phyloP scores from a whole-genome alignment of 2,113 vertebrate species.

The Heterochromis multidens region DNA sequence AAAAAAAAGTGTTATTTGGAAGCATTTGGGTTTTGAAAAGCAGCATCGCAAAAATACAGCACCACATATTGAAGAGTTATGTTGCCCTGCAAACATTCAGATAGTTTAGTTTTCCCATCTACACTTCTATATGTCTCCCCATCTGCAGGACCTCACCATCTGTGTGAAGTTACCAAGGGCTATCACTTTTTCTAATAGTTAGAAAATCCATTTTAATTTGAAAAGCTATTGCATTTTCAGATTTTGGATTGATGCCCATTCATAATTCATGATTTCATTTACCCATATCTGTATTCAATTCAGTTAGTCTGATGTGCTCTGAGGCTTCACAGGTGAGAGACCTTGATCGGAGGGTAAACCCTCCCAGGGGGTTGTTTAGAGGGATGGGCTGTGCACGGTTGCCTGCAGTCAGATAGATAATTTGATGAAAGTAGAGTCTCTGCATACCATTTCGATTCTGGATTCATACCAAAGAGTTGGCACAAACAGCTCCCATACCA shows the following conservation, averaged over 20 bases:
- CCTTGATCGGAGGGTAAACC: conserved; percentile 67
- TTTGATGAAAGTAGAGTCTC: conserved; percentile 11
- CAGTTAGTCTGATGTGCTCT: conserved; percentile 42
- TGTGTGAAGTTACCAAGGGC: conserved; percentile 3
- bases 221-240: conserved; percentile 58
- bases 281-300: conserved; percentile 58
- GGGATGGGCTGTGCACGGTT: background rate
- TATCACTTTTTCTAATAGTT: conserved; percentile 5
- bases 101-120: background rate
- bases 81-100: background rate
- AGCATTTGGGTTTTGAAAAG: background rate
- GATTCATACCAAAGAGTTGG: background rate
- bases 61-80: background rate
- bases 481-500: background rate
- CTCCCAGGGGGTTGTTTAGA: conserved; percentile 6
- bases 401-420: conserved; percentile 19
- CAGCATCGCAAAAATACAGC: background rate
- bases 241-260: conserved; percentile 68
- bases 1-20: background rate
- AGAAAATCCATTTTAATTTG: conserved; percentile 58
- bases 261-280: conserved; percentile 76
- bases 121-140: background rate
- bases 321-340: conserved; percentile 55
- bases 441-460: background rate
- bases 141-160: background rate